Evolutionary conservation across 2,888 invertebrate genomes (phyloP), one percentile per base, ranked within the genome.

Genomic region (Polydesmus complanatus): DNA sequence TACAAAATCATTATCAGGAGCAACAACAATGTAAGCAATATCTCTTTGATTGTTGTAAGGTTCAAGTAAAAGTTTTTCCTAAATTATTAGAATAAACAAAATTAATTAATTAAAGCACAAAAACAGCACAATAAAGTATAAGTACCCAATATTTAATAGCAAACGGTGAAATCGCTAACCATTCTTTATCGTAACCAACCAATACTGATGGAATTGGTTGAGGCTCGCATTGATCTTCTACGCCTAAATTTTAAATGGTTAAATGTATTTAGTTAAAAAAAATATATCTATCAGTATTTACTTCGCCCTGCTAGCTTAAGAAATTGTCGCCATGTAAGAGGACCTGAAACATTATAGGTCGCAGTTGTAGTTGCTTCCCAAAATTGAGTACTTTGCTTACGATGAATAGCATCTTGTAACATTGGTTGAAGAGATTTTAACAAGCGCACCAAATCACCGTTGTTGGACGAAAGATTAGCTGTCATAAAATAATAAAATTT

Each of bases 281-380:
- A 2, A 18, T 3, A 25, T 21, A 5, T 53, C 11, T 3, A 50
- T 19, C 11, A 19, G 2, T 51, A 62, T 65, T 67, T 64, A 77
- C 80, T 93, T 72, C 94, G 80, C 8, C 94, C 95, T 50, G 95
- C 94, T 63, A 96, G 79, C 63, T 92, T 83, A 79, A 95, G 96
- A 77, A 98, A 96, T 74, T 96, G 93, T 59, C 95, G 82, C 97
- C 97, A 98, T 1, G 97, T 98, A 18, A 98, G 81, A 27, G 97
- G 97, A 1, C 98, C 98, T 65, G 90, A 86, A 51, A 98, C 92
- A 0, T 85, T 86, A 68, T 87, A 84, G 1, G 86, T 87, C 59
- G 93, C 90, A 0, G 85, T 86, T 68, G 87, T 84, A 1, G 86
- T 87, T 58, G 93, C 90, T 74, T 96, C 95, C 88, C 95, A 95